These are phyloP conservation scores for Phania funesta DNA, from an alignment of 2,888 invertebrate genomes.

Conservation along the genomic window DNA sequence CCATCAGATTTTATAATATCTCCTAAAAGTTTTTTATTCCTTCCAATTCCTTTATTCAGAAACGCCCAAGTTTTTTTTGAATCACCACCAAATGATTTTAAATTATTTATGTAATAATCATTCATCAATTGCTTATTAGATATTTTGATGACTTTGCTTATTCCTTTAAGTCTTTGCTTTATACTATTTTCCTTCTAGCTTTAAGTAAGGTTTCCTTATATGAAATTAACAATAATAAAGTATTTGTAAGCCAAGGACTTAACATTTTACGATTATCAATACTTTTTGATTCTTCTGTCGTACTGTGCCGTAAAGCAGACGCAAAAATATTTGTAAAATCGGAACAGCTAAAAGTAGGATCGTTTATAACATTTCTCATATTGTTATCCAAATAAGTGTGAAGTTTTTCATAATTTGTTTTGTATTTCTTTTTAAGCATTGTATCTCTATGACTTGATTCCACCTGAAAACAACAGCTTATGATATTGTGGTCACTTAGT, in stretches of 20 bases:
- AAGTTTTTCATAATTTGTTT: neutral
- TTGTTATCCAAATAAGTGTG: neutral
- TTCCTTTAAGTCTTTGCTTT: neutral
- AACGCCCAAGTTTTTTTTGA: neutral
- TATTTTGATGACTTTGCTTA: neutral
- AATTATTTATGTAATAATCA: neutral
- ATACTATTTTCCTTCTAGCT: neutral
- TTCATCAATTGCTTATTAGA: neutral
- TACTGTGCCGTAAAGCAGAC: neutral
- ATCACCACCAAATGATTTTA: neutral
- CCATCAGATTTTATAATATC: neutral
- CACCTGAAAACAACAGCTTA: neutral
- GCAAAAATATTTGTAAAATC: neutral
- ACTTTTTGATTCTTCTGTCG: neutral
- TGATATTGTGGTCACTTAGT: neutral
- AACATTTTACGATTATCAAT: neutral
- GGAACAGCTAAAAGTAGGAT: neutral
- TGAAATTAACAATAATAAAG: neutral
- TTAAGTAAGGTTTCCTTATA: neutral
- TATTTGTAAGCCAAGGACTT: neutral
- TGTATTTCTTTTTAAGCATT: neutral
- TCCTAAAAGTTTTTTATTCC: neutral
- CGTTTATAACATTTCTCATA: neutral
- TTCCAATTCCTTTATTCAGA: neutral
- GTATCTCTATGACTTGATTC: neutral